Percentiles rank a stretch among this genome's conserved stretches.
These are phyloP conservation scores for Limnodromus scolopaceus DNA, from an alignment of 2,797 vertebrate genomes.

Conservation along the genomic window DNA sequence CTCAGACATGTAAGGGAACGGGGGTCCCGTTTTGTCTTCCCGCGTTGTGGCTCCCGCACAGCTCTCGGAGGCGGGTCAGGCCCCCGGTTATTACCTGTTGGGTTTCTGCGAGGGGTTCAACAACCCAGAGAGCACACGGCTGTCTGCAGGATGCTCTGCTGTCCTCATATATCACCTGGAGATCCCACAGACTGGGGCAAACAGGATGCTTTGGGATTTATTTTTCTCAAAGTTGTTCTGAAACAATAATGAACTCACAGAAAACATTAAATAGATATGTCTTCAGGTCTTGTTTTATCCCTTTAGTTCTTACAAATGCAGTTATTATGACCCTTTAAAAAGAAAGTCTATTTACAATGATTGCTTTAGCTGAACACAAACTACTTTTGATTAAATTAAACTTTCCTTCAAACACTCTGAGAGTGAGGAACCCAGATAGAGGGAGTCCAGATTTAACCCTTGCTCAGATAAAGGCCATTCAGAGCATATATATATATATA, in stretches of 20 bases:
- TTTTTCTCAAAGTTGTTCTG: background rate
- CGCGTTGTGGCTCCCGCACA: background rate
- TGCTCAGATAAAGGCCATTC: background rate
- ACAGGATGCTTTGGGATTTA: background rate
- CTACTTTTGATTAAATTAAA: background rate
- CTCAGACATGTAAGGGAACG: slow-evolving; percentile 53
- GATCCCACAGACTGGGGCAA: background rate
- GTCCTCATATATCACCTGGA: fast-evolving
- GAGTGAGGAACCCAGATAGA: background rate
- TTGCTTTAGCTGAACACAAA: background rate
- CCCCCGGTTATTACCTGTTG: background rate
- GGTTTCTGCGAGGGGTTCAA: fast-evolving
- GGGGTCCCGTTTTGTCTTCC: slow-evolving; percentile 65
- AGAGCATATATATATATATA: no score
- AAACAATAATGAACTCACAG: fast-evolving
- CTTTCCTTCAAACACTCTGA: background rate
- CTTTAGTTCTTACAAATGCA: background rate
- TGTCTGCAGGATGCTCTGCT: background rate
- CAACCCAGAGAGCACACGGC: background rate
- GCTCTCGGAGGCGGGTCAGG: fast-evolving
- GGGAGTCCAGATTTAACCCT: background rate
- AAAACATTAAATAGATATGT: fast-evolving
- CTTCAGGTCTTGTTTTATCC: background rate
- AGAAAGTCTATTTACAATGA: background rate
- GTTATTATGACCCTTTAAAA: background rate